These are phyloP conservation scores for Oligia fasciuncula DNA, from an alignment of 2,888 invertebrate genomes.

Conservation along the genomic window DNA sequence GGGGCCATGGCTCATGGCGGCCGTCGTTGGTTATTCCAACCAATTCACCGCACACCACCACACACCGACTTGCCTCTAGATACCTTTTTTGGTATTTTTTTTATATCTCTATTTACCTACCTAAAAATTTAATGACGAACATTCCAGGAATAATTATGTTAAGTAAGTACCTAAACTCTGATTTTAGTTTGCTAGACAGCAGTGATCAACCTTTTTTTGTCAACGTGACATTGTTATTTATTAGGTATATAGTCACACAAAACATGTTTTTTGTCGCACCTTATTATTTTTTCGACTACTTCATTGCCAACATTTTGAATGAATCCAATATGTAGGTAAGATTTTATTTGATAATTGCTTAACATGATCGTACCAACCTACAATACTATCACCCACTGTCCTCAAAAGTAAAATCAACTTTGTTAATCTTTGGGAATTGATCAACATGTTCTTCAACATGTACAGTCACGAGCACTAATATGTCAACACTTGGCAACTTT, in stretches of 20 bases:
- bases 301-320: neutral
- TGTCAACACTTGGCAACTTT: too few species aligned
- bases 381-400: neutral
- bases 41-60: too few species aligned
- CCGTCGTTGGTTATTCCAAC: too few species aligned
- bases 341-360: neutral
- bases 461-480: too few species aligned
- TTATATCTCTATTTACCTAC: neutral
- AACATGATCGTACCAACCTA: neutral
- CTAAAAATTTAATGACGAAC: neutral
- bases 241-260: too few species aligned
- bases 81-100: too few species aligned
- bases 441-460: too few species aligned
- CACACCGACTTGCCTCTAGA: too few species aligned
- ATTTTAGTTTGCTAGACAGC: too few species aligned
- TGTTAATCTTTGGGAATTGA: neutral
- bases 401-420: neutral
- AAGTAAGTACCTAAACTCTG: neutral
- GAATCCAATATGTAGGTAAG: neutral
- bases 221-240: too few species aligned
- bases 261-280: neutral
- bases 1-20: too few species aligned
- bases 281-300: neutral
- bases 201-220: too few species aligned
- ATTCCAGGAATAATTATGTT: neutral